Evolutionary conservation across 2,113 vertebrate species (phyloP).

Genomic region (Bostrychus sinensis): DNA sequence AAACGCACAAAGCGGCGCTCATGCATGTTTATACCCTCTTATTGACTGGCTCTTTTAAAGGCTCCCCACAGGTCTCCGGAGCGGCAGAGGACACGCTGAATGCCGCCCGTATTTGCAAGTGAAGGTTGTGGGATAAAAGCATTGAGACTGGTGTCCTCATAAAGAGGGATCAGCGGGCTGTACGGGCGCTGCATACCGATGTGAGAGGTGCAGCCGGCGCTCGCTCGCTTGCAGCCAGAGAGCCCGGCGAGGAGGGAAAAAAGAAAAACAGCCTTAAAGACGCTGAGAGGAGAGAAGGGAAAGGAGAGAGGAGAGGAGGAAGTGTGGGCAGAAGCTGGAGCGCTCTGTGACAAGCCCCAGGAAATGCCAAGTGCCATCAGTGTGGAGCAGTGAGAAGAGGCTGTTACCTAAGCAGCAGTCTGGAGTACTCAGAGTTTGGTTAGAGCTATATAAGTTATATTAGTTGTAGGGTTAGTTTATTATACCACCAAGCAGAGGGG

Average conservation of each 20-base stretch:
- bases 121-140: slow-evolving; percentile 77
- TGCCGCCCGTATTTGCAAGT: slow-evolving; percentile 74
- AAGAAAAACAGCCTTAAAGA: slow-evolving; percentile 53
- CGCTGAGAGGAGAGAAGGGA: slow-evolving; percentile 58
- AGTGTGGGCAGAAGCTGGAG: slow-evolving; percentile 35
- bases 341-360: slow-evolving; percentile 21
- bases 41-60: slow-evolving; percentile 78
- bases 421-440: too few relatives aligned
- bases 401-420: too few relatives aligned
- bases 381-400: too few relatives aligned
- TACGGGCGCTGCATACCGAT: slow-evolving; percentile 78
- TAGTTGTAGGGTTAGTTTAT: too few relatives aligned
- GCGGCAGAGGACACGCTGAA: slow-evolving; percentile 67
- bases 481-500: too few relatives aligned
- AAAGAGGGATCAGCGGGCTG: slow-evolving; percentile 77
- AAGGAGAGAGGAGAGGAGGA: slow-evolving; percentile 37
- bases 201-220: slow-evolving; percentile 61
- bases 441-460: too few relatives aligned
- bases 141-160: slow-evolving; percentile 79
- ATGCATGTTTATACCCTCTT: slow-evolving; percentile 76
- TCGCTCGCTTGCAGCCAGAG: slow-evolving; percentile 68
- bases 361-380: background rate
- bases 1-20: slow-evolving; percentile 67
- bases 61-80: slow-evolving; percentile 70
- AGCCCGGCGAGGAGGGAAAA: slow-evolving; percentile 58